Conservation (phyloP, 2,888 invertebrate species). For the Chymomyza procnemis region DNA sequence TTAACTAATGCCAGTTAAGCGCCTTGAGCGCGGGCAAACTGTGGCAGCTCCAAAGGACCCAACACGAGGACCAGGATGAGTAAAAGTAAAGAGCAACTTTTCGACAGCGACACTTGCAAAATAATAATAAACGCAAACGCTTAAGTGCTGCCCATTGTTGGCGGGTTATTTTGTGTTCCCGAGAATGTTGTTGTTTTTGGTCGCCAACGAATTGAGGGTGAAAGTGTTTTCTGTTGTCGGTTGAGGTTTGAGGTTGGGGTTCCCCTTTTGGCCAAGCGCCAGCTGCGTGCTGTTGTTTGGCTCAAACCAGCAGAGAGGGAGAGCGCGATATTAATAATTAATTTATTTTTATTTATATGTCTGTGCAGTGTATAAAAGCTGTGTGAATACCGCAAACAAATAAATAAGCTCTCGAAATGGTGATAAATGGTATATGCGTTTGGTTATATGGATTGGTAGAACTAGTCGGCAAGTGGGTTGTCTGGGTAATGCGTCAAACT, state of each 20-base stretch:
- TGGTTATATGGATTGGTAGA: too few relatives aligned
- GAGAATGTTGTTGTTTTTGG: not conserved
- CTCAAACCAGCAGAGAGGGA: not conserved
- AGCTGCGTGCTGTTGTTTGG: constrained; percentile 20
- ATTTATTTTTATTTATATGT: constrained; percentile 47
- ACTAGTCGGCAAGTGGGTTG: too few relatives aligned
- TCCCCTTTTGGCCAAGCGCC: constrained; percentile 19
- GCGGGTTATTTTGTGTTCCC: constrained; percentile 19
- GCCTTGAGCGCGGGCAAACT: not conserved
- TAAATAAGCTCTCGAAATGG: not conserved
- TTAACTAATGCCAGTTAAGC: not conserved
- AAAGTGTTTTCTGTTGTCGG: constrained; percentile 1
- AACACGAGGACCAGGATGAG: too few relatives aligned
- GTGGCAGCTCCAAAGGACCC: not conserved
- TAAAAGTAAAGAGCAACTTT: constrained; percentile 33
- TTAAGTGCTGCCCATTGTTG: constrained; percentile 51
- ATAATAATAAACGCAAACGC: constrained; percentile 48
- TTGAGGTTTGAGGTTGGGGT: constrained; percentile 22
- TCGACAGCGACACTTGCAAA: constrained; percentile 34
- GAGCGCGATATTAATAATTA: constrained; percentile 56
- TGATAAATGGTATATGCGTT: too few relatives aligned
- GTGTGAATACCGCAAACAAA: constrained; percentile 6
- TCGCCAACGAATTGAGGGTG: not conserved
- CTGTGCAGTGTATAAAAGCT: constrained; percentile 40
- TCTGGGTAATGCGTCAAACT: too few relatives aligned